Percentiles rank a stretch among this genome's conserved stretches.
These are phyloP conservation scores for Drosophila mayaguana DNA, from an alignment of 2,888 invertebrate species.

Conservation along the genomic window DNA sequence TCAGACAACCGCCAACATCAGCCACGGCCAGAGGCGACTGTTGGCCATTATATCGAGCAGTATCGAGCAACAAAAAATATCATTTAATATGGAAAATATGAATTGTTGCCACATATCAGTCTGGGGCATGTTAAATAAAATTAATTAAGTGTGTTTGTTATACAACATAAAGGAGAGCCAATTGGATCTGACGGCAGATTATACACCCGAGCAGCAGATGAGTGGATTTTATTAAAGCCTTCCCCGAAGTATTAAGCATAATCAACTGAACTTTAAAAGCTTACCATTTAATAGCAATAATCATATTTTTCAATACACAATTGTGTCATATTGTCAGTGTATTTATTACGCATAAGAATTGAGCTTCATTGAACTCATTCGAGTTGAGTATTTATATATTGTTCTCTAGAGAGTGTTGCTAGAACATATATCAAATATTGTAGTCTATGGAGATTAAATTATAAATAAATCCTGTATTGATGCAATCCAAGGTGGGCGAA, in stretches of 20 bases:
- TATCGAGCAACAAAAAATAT: slow-evolving; percentile 40
- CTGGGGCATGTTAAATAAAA: slow-evolving; percentile 62
- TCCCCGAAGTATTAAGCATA: not conserved
- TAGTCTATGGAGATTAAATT: not conserved
- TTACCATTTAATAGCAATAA: not conserved
- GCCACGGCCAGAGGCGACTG: not conserved
- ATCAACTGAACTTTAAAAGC: not conserved
- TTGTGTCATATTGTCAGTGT: not conserved
- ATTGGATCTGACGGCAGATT: slow-evolving; percentile 13
- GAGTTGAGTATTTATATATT: not conserved
- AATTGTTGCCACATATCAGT: slow-evolving; percentile 56
- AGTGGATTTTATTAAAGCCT: not conserved
- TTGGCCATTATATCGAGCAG: slow-evolving; percentile 12
- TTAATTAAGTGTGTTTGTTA: slow-evolving; percentile 65
- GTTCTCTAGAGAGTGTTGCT: not conserved
- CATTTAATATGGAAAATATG: slow-evolving; percentile 68
- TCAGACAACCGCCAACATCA: not conserved
- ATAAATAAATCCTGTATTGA: not conserved
- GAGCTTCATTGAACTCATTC: not conserved
- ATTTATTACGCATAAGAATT: not conserved
- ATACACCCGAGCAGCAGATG: not conserved
- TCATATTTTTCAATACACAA: not conserved
- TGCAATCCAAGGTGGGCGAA: not conserved
- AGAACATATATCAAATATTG: too few species aligned
- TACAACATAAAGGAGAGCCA: slow-evolving; percentile 23